phyloP scores from a whole-genome alignment of 2,888 invertebrate species.

The Pocota personata region DNA sequence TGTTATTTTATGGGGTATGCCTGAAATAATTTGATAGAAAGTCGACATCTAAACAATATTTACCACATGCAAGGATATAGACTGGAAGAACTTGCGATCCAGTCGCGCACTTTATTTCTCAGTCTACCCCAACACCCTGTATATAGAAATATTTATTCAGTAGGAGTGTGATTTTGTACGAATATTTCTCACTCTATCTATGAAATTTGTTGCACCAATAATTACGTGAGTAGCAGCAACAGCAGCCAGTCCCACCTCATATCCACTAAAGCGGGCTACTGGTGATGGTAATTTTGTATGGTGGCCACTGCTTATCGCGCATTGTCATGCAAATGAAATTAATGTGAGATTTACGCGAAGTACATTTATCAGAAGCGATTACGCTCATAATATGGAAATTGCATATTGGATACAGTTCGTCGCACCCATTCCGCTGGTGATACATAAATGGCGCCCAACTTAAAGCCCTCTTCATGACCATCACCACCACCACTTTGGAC shows the following conservation, averaged over 20 bases:
- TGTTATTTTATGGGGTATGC: too few relatives aligned
- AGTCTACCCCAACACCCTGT: slow-evolving; percentile 8
- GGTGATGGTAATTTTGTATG: slow-evolving; percentile 58
- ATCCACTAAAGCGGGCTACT: neutral
- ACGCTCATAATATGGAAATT: slow-evolving; percentile 63
- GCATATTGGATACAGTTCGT: slow-evolving; percentile 59
- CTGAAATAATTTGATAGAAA: too few relatives aligned
- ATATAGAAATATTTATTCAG: neutral
- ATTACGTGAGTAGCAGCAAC: slow-evolving; percentile 30
- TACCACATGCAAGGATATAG: too few relatives aligned
- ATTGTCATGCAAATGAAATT: slow-evolving; percentile 67
- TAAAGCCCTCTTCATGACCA: neutral
- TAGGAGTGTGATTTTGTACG: neutral
- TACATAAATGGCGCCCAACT: slow-evolving; percentile 47
- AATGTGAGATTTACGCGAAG: slow-evolving; percentile 62
- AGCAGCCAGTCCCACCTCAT: neutral
- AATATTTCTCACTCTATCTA: slow-evolving; percentile 7
- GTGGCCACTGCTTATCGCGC: slow-evolving; percentile 61
- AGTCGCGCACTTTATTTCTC: too few relatives aligned
- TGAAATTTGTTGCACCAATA: slow-evolving; percentile 24
- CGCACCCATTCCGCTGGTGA: slow-evolving; percentile 13
- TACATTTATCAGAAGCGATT: slow-evolving; percentile 64
- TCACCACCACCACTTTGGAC: neutral
- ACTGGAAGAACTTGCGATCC: too few relatives aligned
- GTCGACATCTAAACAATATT: too few relatives aligned